Base-by-base conservation (phyloP, 2,797 vertebrate genomes). In the Sphenopsis melanotis region DNA sequence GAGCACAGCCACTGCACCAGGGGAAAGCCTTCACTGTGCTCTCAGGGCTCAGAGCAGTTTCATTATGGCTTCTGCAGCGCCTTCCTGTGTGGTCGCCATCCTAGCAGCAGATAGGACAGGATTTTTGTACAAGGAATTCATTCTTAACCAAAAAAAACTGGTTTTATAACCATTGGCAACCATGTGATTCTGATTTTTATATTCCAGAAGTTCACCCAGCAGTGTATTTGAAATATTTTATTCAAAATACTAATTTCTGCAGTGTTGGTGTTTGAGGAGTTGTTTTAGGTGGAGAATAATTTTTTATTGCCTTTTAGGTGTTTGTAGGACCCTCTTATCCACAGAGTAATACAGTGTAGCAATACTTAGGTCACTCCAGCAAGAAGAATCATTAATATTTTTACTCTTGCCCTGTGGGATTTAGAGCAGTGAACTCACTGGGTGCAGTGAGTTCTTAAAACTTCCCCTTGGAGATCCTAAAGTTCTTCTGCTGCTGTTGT, bases 91-190 rank as follows among this genome's bases (percentile, higher is more conserved):
- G 41, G 12, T 50, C 44, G 2, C 13, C 29, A 0, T 49, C 29
- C n/a, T 84, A 0, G 52, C 3, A 0, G 14, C 2, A 6, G 3
- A 60, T 46, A 10, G 34, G 13, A 2, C 6, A 10, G 21, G 17
- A 0, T 4, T 83, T 53, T 69, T 59, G 26, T 44, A 10, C 11
- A 9, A 53, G 18, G 17, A 17, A 8, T 39, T 55, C 3, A 1
- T 72, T 49, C 47, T 60, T 68, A 39, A 41, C 12, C 13, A 10
- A 52, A 23, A 46, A n/a, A 19, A 0, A 1, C 3, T 7, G 24
- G 5, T 6, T 83, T 82, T 57, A 7, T 47, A 29, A 34, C 15
- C 1, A 0, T 0, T 42, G 13, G 29, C 37, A 66, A 11, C 16
- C 10, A 9, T 29, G 23, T 49, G 23, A 27, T 32, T 46, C 36